Conservation (phyloP, 2,113 vertebrate species). For the Varanus komodoensis region DNA sequence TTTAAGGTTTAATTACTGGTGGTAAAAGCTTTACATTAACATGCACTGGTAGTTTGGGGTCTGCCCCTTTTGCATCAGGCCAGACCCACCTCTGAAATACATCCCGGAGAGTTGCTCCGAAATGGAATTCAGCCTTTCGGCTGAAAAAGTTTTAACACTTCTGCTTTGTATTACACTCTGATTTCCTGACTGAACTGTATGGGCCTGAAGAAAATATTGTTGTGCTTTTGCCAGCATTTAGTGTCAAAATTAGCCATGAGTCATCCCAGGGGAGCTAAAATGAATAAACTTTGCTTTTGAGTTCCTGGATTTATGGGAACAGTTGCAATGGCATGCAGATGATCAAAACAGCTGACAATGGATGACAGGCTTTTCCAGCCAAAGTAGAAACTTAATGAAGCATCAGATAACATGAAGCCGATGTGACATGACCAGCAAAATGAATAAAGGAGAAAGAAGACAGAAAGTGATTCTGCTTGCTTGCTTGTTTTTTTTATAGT, state of each 20-base stretch:
- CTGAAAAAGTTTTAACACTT: no score
- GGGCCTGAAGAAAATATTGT: constrained; percentile 46
- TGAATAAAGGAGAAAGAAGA: not conserved
- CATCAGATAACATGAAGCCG: not conserved
- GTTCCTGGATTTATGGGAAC: not conserved
- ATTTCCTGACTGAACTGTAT: constrained; percentile 41
- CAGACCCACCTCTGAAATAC: no score
- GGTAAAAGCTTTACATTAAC: no score
- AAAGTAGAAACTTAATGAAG: not conserved
- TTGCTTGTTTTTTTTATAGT: not conserved
- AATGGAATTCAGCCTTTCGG: no score
- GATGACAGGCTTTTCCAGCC: not conserved
- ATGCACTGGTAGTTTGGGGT: no score
- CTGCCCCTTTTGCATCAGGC: no score
- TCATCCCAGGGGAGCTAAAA: not conserved
- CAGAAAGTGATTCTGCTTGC: not conserved
- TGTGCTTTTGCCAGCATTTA: constrained; percentile 2
- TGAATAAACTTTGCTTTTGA: not conserved
- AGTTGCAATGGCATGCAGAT: not conserved
- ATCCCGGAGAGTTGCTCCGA: no score
- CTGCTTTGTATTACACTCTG: not conserved
- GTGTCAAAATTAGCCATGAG: constrained; percentile 21
- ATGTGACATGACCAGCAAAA: constrained; percentile 15
- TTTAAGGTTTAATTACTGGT: no score
- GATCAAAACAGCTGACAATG: not conserved